Evolutionary conservation across 2,888 invertebrate species (phyloP).

Genomic region (Chloroclystis v-ata): DNA sequence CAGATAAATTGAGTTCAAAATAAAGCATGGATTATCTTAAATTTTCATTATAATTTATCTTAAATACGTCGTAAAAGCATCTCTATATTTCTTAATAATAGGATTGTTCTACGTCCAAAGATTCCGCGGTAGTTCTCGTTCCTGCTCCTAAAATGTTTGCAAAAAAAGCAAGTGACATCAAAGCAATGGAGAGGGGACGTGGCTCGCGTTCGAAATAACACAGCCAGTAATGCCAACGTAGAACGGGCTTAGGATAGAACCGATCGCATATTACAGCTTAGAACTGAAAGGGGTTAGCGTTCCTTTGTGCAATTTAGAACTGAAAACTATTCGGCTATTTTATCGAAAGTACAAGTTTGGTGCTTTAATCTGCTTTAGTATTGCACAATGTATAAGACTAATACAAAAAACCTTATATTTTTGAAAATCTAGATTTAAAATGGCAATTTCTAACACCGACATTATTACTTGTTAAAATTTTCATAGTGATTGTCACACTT

Average conservation of each 20-base stretch:
- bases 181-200: slow-evolving; percentile 72
- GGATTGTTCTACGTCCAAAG: slow-evolving; percentile 19
- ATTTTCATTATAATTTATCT: too few species aligned
- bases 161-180: slow-evolving; percentile 76
- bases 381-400: too few species aligned
- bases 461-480: too few species aligned
- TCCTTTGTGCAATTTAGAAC: neutral
- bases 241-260: slow-evolving; percentile 17
- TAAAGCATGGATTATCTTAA: too few species aligned
- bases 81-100: neutral
- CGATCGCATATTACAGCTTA: slow-evolving; percentile 1
- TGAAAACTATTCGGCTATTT: neutral
- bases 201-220: slow-evolving; percentile 70
- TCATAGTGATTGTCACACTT: too few species aligned
- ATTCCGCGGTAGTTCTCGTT: slow-evolving; percentile 46
- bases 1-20: too few species aligned
- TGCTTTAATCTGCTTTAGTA: too few species aligned
- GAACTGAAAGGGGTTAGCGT: neutral
- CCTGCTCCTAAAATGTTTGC: slow-evolving; percentile 66
- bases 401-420: too few species aligned
- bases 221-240: slow-evolving; percentile 32
- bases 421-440: too few species aligned
- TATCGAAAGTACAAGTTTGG: too few species aligned
- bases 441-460: too few species aligned
- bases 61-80: neutral